These are phyloP conservation scores for Argyra leucocephala DNA, from an alignment of 2,888 invertebrate genomes.

Conservation along the genomic window DNA sequence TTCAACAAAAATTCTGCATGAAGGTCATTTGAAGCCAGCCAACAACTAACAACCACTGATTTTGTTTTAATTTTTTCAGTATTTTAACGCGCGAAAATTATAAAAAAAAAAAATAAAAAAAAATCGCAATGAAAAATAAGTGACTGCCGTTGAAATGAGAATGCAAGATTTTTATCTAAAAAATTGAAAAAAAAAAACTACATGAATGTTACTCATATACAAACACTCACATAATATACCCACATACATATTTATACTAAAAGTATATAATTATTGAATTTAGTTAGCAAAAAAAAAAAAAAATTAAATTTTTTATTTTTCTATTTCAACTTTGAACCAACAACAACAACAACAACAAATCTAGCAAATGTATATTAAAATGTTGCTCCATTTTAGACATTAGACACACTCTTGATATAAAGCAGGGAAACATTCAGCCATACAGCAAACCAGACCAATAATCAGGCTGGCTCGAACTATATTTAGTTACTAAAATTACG, in stretches of 20 bases:
- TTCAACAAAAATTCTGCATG: slow-evolving; percentile 1
- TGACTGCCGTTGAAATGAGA: background rate
- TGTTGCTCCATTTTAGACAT: background rate
- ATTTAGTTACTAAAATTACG: too few relatives aligned
- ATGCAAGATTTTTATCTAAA: background rate
- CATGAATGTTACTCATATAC: too few relatives aligned
- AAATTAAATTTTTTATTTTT: background rate
- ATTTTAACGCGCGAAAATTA: background rate
- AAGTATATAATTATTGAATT: background rate
- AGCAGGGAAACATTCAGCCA: too few relatives aligned
- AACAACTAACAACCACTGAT: background rate
- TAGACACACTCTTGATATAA: background rate
- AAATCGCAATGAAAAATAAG: background rate
- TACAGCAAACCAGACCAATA: too few relatives aligned
- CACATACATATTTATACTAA: background rate
- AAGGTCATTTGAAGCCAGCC: background rate
- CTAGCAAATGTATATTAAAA: too few relatives aligned
- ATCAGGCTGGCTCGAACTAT: too few relatives aligned
- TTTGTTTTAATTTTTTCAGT: background rate
- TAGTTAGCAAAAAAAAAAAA: background rate
- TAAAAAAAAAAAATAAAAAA: background rate
- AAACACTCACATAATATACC: background rate
- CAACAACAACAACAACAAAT: too few relatives aligned
- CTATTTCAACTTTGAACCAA: background rate
- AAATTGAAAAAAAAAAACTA: too few relatives aligned